Conservation (phyloP, 2,113 vertebrate genomes). For the Calidris pugnax region DNA sequence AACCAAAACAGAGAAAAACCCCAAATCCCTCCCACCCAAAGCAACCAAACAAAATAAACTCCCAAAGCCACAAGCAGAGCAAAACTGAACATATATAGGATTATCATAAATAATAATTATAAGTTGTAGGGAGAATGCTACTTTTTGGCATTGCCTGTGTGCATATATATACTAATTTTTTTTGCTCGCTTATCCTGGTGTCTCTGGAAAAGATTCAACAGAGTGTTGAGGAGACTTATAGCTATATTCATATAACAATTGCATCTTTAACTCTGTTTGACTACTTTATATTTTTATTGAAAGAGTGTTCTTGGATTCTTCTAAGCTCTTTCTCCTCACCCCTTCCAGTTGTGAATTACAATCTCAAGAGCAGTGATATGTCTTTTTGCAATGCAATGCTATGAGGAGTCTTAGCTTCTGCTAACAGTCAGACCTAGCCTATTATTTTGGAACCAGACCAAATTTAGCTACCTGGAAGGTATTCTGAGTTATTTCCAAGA, state of each 20-base stretch:
- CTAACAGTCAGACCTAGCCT: background rate
- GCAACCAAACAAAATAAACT: accelerated
- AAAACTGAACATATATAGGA: background rate
- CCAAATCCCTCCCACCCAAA: background rate
- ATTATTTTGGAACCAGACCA: background rate
- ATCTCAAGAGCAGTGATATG: background rate
- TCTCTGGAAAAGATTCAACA: background rate
- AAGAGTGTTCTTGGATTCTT: background rate
- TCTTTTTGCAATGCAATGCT: background rate
- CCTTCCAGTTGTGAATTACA: background rate
- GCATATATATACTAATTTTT: background rate
- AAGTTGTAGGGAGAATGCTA: background rate
- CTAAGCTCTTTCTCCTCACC: background rate
- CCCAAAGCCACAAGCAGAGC: background rate
- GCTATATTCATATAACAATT: background rate
- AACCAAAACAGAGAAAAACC: background rate
- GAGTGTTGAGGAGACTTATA: background rate
- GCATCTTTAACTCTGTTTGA: background rate
- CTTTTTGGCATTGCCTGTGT: background rate
- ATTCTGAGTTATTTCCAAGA: background rate
- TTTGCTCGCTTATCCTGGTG: background rate
- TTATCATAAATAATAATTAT: background rate
- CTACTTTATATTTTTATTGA: background rate
- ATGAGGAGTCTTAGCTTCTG: background rate
- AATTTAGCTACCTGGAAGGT: background rate